Base-by-base conservation (phyloP, 2,888 invertebrate genomes). In the Agonopterix arenella region DNA sequence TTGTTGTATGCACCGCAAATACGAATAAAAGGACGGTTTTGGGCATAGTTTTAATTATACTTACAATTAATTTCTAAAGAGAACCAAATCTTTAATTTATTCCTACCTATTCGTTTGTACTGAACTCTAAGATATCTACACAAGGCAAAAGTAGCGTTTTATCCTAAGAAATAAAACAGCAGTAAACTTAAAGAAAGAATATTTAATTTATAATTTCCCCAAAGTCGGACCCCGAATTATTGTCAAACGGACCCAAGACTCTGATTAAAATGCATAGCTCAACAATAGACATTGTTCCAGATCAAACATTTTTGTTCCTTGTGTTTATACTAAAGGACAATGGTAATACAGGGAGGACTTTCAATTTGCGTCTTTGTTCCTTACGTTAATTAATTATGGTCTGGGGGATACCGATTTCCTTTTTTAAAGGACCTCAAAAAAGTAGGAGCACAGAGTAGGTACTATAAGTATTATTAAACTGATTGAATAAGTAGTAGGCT, bases 251-350 rank as follows among this genome's bases (percentile, higher is more conserved):
- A 61, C 63, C 58, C 49, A 58, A 66, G 69, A 66, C 64, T 55
- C 70, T 76, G 76, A 78, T 81, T 80, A 81, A 79, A 77, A 79
- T 76, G 76, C 73, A 74, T 72, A 67, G 68, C 66, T 62, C 45
- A 66, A 80, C 77, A 78, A 74, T 71, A 72, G 72, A 70, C 73
- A 68, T 68, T 74, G 72, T 73, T 68, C 65, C 71, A 68, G 76
- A 80, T 80, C 78, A 80, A 78, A 80, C 71, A 73, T 72, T 75
- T 71, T 70, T 66, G 67, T 73, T 72, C 76, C 74, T 76, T 76
- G 73, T 75, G 64, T 78, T 78, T 74, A 70, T 70, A 68, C 72
- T 66, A 73, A 72, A 69, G 68, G 74, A 73, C 70, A 73, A 72
- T 66, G 66, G 61, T 55, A 54, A 58, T 64, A 66, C 66, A 63